phyloP scores from a whole-genome alignment of 53 echinoderm and acorn worm genomes.

The Holothuria scabra region DNA sequence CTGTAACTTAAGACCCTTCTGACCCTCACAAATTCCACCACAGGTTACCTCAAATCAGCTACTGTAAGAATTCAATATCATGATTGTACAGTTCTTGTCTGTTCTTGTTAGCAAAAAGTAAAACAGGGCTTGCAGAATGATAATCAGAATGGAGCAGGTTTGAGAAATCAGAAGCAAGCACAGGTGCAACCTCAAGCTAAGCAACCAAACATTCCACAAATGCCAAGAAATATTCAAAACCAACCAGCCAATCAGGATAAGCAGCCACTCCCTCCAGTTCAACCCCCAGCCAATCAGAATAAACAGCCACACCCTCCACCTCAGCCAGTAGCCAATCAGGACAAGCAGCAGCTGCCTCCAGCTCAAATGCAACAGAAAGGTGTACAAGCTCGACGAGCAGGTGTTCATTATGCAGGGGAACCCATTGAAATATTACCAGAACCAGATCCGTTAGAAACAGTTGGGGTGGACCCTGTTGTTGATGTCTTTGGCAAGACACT shows the following conservation, averaged over 20 bases:
- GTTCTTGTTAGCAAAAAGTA: too few relatives aligned
- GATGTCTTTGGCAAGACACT: conserved; percentile 28
- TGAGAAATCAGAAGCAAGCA: too few relatives aligned
- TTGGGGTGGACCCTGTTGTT: conserved; percentile 9
- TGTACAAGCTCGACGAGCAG: neutral
- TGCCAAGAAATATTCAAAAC: neutral
- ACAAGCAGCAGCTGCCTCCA: too few relatives aligned
- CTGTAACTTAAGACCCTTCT: too few relatives aligned
- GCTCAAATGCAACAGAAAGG: too few relatives aligned
- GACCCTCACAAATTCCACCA: too few relatives aligned
- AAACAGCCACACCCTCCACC: neutral
- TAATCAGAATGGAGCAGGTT: too few relatives aligned
- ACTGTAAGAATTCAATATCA: too few relatives aligned
- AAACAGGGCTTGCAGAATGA: too few relatives aligned
- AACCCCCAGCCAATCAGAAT: neutral
- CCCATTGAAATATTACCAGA: conserved; percentile 35
- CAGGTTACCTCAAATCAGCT: too few relatives aligned
- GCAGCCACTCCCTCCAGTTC: neutral
- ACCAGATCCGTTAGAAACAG: conserved; percentile 7
- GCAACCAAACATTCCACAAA: conserved; percentile 1
- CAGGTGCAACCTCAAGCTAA: neutral
- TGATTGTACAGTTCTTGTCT: too few relatives aligned
- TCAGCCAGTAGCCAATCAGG: neutral
- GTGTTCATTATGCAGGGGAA: conserved; percentile 14
- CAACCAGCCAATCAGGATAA: conserved; percentile 3